Base-by-base conservation (phyloP, 2,797 vertebrate species). In the Paratrypauchen microcephalus region DNA sequence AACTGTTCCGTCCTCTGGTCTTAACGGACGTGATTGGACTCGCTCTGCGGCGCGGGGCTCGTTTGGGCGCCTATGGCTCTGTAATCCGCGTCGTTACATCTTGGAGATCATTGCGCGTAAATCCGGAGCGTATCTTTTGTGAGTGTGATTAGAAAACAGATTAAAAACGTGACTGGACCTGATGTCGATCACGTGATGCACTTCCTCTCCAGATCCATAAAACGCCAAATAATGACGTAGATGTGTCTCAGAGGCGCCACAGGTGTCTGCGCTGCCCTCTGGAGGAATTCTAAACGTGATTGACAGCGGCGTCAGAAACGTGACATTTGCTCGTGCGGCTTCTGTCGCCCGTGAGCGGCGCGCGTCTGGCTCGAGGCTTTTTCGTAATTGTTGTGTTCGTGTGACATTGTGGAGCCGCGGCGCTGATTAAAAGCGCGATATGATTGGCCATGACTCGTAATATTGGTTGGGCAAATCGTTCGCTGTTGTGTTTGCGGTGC, bases 371-470 rank as follows among this genome's bases (percentile, higher is more conserved):
- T 57, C 56, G 23, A 55, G 52, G n/a, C 52, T 13, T 23, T 30
- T 23, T 55, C 52, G 5, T 12, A 23, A 55, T 11, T 12, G 52
- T 23, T 23, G 8, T 21, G 52, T 23, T 13, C 1, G 50, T 21
- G 2, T 21, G 50, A 52, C n/a, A 9, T 3, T 9, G 19, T n/a
- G 50, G 19, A 45, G 41, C 7, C 50, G 7, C n/a, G 50, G 6
- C 50, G n/a, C 23, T 57, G 56, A 57, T 57, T 57, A 57, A 57
- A 59, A 59, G 36, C 57, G 26, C n/a, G 57, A 59, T 32, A 6
- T 59, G 57, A 59, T 59, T 59, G 23, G 28, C 11, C 19, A 8
- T 9, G 57, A 32, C 16, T 32, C 19, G 19, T 28, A 18, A 58
- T 30, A 16, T 30, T 30, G 23, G 4, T 4, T 24, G 0, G 21